phyloP scores from a whole-genome alignment of 2,797 vertebrate genomes.

The Xyrichtys novacula region DNA sequence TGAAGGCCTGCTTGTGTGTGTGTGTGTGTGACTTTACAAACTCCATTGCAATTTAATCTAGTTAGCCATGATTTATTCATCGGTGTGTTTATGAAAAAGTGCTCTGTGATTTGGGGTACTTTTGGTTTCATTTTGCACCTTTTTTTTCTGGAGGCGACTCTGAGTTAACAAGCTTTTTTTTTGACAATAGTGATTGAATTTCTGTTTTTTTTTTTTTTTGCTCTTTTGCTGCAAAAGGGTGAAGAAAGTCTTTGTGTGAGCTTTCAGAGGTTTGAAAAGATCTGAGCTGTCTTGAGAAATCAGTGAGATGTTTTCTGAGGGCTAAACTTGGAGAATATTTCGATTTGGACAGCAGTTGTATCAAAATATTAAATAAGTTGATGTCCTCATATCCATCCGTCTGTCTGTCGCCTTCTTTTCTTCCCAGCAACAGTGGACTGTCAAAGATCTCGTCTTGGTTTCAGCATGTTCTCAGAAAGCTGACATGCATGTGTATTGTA shows the following conservation, averaged over 20 bases:
- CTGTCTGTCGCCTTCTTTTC: too few relatives aligned
- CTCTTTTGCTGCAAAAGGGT: conserved; percentile 11
- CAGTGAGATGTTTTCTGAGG: too few relatives aligned
- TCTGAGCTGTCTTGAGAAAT: too few relatives aligned
- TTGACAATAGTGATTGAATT: conserved; percentile 5
- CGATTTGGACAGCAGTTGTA: too few relatives aligned
- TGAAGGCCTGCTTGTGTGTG: neutral
- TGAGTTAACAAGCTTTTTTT: conserved; percentile 3
- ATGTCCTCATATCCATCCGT: too few relatives aligned
- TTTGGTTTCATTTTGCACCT: conserved; percentile 13
- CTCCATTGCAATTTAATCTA: conserved; percentile 12
- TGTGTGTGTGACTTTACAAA: conserved; percentile 2
- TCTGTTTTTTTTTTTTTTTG: conserved; percentile 10
- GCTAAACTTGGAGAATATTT: too few relatives aligned
- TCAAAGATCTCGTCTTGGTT: too few relatives aligned
- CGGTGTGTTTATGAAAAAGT: conserved; percentile 13
- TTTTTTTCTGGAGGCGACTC: neutral
- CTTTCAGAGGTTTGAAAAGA: too few relatives aligned
- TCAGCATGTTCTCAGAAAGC: too few relatives aligned
- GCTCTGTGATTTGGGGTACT: conserved; percentile 1
- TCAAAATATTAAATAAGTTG: too few relatives aligned
- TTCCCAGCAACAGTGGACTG: too few relatives aligned
- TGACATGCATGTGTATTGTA: too few relatives aligned
- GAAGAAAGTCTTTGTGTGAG: conserved; percentile 12
- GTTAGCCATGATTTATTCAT: conserved; percentile 15